Base-by-base conservation (phyloP, 2,888 invertebrate species). In the Sepiola atlantica region DNA sequence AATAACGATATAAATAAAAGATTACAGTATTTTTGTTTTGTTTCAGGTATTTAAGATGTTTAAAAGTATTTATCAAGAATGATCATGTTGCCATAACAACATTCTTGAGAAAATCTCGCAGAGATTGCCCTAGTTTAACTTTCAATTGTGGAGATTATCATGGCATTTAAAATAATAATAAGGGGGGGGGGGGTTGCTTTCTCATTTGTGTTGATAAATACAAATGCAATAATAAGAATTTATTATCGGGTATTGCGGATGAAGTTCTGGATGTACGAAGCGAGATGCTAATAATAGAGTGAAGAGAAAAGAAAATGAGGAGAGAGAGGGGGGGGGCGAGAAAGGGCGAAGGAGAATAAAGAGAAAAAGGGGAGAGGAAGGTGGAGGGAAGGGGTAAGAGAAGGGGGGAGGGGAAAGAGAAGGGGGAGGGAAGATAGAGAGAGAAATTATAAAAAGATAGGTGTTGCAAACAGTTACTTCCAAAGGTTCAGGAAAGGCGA, bases 21-120 rank as follows among this genome's bases (percentile, higher is more conserved):
- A 8, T 45, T 45, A 4, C 4, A 45, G 45, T 45, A 45, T 45
- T 45, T 45, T 45, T 45, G 45, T 45, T 45, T 45, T 4, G 12
- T 61, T 61, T 61, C 1, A 0, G 21, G 28, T 28, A 24, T 61
- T 61, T 61, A 24, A 61, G 61, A 61, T 61, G 24, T 61, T 61
- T 28, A n/a, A 77, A 77, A 77, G 45, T 14, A 77, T n/a, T n/a
- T 14, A 77, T 77, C n/a, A n/a, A 77, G 77, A 77, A 77, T 77
- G 77, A n/a, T 77, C n/a, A 77, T n/a, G 77, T 77, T 77, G 77
- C 77, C 77, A 77, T n/a, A 77, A n/a, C 77, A 77, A 77, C n/a
- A 77, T 77, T 77, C 77, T 77, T n/a, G n/a, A 77, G 77, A 12
- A n/a, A 77, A 77, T 8, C 14, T 77, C n/a, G 77, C 77, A 77